These are phyloP conservation scores for Dryoscopus gambensis DNA, from an alignment of 2,113 vertebrate genomes.

Conservation along the genomic window DNA sequence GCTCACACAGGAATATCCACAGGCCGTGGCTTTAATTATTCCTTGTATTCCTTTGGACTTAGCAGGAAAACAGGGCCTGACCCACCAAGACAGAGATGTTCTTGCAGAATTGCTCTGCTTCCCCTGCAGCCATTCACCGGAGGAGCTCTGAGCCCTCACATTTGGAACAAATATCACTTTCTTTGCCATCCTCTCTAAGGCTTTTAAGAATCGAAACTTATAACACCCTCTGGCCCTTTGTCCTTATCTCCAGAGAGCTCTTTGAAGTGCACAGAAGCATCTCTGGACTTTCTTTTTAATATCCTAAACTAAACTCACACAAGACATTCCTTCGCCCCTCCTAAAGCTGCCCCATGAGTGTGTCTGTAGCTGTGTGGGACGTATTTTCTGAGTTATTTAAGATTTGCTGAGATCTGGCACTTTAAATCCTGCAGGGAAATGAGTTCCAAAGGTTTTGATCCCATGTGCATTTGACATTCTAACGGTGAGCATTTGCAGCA, in stretches of 20 bases:
- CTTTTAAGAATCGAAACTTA: not conserved
- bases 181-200: not conserved
- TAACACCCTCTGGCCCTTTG: conserved; percentile 34
- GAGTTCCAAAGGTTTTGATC: conserved; percentile 56
- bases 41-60: not conserved
- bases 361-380: not conserved
- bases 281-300: conserved; percentile 59
- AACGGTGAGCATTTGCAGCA: not conserved
- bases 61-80: not conserved
- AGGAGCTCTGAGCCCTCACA: conserved; percentile 31
- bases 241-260: conserved; percentile 31
- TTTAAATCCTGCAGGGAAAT: conserved; percentile 50
- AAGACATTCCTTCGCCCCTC: conserved; percentile 26
- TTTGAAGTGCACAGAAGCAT: conserved; percentile 59
- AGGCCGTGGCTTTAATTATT: not conserved
- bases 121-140: conserved; percentile 47
- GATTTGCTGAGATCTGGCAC: conserved; percentile 39
- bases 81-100: not conserved
- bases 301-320: conserved; percentile 52
- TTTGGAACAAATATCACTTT: conserved; percentile 51
- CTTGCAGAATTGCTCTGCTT: not conserved
- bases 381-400: conserved; percentile 13
- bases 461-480: not conserved
- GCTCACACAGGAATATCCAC: not conserved
- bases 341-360: not conserved